phyloP scores from a whole-genome alignment of 2,797 vertebrate genomes.

The Sylvilagus floridanus region DNA sequence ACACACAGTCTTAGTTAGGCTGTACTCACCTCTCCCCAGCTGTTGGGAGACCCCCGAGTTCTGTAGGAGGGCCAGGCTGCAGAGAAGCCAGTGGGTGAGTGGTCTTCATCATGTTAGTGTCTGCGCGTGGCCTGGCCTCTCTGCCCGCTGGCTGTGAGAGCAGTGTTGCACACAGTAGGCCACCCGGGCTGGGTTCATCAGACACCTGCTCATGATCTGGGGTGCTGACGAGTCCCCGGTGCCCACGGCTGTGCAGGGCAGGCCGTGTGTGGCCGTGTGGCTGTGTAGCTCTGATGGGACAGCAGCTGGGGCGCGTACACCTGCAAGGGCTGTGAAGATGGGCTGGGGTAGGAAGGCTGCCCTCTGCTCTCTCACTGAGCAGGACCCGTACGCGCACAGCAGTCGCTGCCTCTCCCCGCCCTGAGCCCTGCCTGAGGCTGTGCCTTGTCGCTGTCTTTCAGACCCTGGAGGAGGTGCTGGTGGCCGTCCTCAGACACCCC shows the following conservation, averaged over 20 bases:
- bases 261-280: fast-evolving
- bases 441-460: constrained; percentile 74
- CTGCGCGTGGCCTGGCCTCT: fast-evolving
- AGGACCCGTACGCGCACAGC: fast-evolving
- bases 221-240: fast-evolving
- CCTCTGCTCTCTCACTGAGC: fast-evolving
- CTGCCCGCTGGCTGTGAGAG: fast-evolving
- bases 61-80: neutral
- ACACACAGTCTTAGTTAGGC: fast-evolving
- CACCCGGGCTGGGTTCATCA: fast-evolving
- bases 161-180: neutral
- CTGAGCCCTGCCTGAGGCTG: fast-evolving
- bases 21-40: neutral
- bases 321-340: fast-evolving
- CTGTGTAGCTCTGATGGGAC: fast-evolving
- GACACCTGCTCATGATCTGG: fast-evolving
- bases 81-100: neutral
- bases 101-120: fast-evolving
- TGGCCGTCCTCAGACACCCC: constrained; percentile 92
- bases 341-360: neutral
- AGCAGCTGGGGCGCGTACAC: neutral
- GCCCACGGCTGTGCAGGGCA: fast-evolving
- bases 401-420: neutral
- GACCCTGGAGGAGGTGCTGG: constrained; percentile 87
- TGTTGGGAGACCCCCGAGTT: neutral